A percentile compares a stretch with the other conserved stretches of the same genome.
phyloP scores from a whole-genome alignment of 35 echinoderm and acorn worm genomes.

The Heliocidaris tuberculata region DNA sequence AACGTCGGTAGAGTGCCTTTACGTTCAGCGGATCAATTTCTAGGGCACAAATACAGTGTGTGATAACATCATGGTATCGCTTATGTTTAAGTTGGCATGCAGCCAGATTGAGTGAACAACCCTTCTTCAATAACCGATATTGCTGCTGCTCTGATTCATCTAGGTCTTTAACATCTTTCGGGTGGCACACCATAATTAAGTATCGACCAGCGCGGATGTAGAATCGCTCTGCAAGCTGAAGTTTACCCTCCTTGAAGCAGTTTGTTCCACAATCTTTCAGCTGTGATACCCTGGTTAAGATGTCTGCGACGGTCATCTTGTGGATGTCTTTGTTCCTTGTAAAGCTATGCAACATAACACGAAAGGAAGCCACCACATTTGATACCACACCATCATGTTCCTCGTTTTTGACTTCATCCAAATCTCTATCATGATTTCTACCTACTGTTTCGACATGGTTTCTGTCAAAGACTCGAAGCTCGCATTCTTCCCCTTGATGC shows the following conservation, averaged over 20 bases:
- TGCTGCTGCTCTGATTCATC: constrained; percentile 50
- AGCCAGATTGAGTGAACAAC: constrained; percentile 76
- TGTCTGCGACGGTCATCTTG: constrained; percentile 58
- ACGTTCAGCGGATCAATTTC: constrained; percentile 59
- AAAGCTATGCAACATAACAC: constrained; percentile 55
- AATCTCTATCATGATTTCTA: background rate
- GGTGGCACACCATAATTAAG: constrained; percentile 53
- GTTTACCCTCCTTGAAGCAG: constrained; percentile 76
- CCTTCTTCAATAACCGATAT: constrained; percentile 55
- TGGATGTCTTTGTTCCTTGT: constrained; percentile 66
- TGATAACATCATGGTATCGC: constrained; percentile 69
- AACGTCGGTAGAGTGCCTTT: constrained; percentile 81
- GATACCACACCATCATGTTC: background rate
- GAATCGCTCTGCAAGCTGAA: constrained; percentile 62
- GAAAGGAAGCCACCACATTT: background rate
- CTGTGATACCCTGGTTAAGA: constrained; percentile 50
- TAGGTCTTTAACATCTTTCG: background rate
- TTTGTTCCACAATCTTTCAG: constrained; percentile 72
- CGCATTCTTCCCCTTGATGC: constrained; percentile 61
- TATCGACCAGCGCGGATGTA: constrained; percentile 75
- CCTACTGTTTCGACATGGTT: background rate
- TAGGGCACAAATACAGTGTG: constrained; percentile 71
- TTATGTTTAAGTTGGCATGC: constrained; percentile 82
- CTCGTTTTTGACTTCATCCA: background rate
- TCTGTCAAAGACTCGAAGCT: constrained; percentile 6